Evolutionary conservation across 2,888 invertebrate genomes (phyloP).

Genomic region (Melinaea menophilus): DNA sequence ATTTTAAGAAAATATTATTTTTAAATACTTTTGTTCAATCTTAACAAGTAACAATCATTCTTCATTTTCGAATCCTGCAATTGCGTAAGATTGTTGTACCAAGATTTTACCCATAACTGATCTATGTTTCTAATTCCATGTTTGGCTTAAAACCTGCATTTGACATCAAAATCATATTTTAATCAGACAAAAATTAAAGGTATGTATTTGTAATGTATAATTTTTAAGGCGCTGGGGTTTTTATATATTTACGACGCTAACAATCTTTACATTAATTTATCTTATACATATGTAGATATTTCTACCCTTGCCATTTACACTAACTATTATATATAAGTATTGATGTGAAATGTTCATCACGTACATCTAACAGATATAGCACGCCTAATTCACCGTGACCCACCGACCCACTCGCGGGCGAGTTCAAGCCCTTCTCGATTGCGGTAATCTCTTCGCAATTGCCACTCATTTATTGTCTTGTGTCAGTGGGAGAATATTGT

Average conservation of each 20-base stretch:
- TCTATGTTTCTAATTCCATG: too few species aligned
- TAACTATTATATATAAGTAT: background rate
- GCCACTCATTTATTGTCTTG: constrained; percentile 67
- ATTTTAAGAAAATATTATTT: constrained; percentile 1
- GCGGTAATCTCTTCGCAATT: constrained; percentile 68
- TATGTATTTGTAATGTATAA: too few species aligned
- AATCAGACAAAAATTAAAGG: too few species aligned
- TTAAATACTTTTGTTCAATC: background rate
- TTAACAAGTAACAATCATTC: background rate
- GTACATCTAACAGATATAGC: constrained; percentile 6
- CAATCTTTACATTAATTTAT: too few species aligned
- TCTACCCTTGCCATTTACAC: background rate
- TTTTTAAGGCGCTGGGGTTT: too few species aligned
- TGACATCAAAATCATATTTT: too few species aligned
- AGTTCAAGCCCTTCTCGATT: constrained; percentile 57
- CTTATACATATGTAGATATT: too few species aligned
- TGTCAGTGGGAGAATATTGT: constrained; percentile 12
- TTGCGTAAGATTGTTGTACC: too few species aligned
- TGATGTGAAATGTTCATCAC: background rate
- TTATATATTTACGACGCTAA: too few species aligned
- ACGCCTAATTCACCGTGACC: constrained; percentile 19
- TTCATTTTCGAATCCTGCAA: too few species aligned
- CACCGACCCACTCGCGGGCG: constrained; percentile 26
- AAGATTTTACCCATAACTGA: too few species aligned
- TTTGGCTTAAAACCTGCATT: too few species aligned